Evolutionary conservation across 2,888 invertebrate species (phyloP), one percentile per base, ranked within the genome.

Genomic region (Drosophila ustulata): DNA sequence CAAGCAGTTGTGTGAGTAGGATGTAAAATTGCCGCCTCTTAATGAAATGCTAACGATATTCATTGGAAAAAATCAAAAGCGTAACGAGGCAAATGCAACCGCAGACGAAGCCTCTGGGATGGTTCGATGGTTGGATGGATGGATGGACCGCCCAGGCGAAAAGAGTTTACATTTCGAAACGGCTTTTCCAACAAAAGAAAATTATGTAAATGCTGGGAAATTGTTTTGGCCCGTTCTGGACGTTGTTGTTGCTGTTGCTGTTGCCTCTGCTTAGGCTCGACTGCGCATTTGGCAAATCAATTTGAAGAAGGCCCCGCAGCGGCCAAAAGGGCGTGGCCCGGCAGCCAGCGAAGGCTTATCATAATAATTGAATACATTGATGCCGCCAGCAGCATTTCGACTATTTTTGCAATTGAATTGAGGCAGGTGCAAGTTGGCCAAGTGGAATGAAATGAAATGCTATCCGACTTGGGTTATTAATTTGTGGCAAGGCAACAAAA

Each of bases 11-110:
- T n/a, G 4, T 3, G 9, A 7, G 18, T 7, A 23, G 26, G 26
- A 25, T 53, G 65, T 65, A 66, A 76, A 68, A 61, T 64, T 43
- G 55, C 66, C 78, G 72, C 71, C 77, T 62, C 61, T 69, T 81
- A 83, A 83, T 83, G 88, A 82, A 84, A 83, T 83, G 83, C 83
- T 87, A 83, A 83, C 83, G 88, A 83, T 87, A 83, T 83, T 72
- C 88, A 83, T 87, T 84, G 70, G 78, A 69, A 76, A 83, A 81
- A 86, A 84, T 83, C 70, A 78, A 70, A 72, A 86, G 75, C 78
- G 73, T 78, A 77, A 78, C 83, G 72, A 75, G 68, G 25, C 61
- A 58, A 68, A 39, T 62, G 58, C 37, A 57, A 25, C 26, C 50
- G 30, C 59, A 56, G 26, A 41, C 26, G 23, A 26, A 3, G 18